Percentiles rank a stretch among this genome's conserved stretches.
phyloP scores from a whole-genome alignment of 2,888 invertebrate genomes.

The Onthophagus sagittarius region DNA sequence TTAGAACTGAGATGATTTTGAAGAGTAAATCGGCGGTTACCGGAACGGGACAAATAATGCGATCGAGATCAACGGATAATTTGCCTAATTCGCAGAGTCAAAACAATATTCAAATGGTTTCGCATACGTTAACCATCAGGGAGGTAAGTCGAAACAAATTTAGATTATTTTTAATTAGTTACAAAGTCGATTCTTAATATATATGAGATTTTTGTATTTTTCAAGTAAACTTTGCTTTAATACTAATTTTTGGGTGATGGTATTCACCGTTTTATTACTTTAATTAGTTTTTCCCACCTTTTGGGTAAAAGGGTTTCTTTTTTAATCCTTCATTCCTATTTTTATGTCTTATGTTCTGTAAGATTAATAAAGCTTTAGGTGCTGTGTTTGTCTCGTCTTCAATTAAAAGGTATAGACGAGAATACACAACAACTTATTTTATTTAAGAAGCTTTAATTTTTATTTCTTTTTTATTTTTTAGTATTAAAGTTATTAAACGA shows the following conservation, averaged over 20 bases:
- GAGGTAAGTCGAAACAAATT: constrained; percentile 62
- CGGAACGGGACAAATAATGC: constrained; percentile 70
- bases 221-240: constrained; percentile 10
- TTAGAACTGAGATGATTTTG: constrained; percentile 91
- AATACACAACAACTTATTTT: too few relatives aligned
- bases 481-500: too few relatives aligned
- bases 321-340: not conserved
- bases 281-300: constrained; percentile 23
- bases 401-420: too few relatives aligned
- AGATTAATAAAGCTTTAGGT: constrained; percentile 2
- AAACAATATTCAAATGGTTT: constrained; percentile 93
- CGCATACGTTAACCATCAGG: constrained; percentile 86
- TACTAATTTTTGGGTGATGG: constrained; percentile 20
- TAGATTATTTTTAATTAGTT: not conserved
- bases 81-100: constrained; percentile 89
- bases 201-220: constrained; percentile 1
- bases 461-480: too few relatives aligned
- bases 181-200: not conserved
- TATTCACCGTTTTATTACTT: constrained; percentile 22
- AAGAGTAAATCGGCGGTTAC: constrained; percentile 80
- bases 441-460: too few relatives aligned
- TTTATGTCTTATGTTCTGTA: not conserved
- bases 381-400: too few relatives aligned
- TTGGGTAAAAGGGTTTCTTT: constrained; percentile 4
- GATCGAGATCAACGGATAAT: constrained; percentile 86